Base-by-base conservation (phyloP, 2,113 vertebrate species). In the Grallaria varia region DNA sequence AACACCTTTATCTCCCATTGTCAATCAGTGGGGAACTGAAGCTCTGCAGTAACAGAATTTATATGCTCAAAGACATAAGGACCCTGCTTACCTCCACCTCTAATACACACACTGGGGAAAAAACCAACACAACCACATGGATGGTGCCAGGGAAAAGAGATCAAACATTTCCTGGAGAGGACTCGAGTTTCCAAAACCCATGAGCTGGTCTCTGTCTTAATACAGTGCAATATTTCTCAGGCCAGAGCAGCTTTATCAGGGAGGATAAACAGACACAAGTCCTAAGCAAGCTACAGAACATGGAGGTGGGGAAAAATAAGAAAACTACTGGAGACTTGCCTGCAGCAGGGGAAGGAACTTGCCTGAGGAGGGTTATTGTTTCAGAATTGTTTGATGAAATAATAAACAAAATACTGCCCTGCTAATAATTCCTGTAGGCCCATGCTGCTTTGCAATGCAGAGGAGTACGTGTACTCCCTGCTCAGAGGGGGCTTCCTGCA, bases 331-430 rank as follows among this genome's bases (percentile, higher is more conserved):
- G 39, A 92, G 59, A 74, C 63, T n/a, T 55, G 23, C 72, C 82
- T 8, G 4, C 59, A 92, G 79, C 73, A 84, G 31, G 28, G 75
- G 49, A 91, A 92, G 72, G 72, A 94, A 44, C 55, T 92, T 76
- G 60, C 83, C 35, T 56, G 39, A 49, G 21, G 72, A 59, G 7
- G 71, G 53, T 92, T 89, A 77, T 58, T 91, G 79, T 88, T 96
- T 88, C 79, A 75, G 85, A 90, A 83, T 7, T 39, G 33, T 88
- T 88, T 95, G 91, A 88, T 83, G 90, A 95, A 93, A 92, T 84
- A 93, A 94, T 71, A 96, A 95, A 96, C 82, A 87, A 88, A 95
- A 84, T 81, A 49, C n/a, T 78, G 72, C 56, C 44, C 47, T 68
- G 73, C 62, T 93, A 88, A 80, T 55, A 39, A 84, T 77, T 90